phyloP scores from a whole-genome alignment of 2,113 vertebrate species.

The Gallinago jamesoni region DNA sequence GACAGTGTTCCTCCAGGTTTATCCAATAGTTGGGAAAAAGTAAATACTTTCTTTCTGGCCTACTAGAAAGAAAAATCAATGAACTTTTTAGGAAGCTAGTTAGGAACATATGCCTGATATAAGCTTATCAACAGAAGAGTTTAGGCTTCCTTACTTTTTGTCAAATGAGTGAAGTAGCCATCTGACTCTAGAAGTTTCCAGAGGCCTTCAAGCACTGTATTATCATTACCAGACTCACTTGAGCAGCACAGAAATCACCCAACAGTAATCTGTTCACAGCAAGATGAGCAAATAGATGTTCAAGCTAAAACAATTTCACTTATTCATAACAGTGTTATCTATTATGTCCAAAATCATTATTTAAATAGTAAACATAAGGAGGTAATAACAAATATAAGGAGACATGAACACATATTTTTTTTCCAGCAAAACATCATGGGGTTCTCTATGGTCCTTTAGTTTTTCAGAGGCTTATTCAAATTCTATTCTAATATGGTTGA shows the following conservation, averaged over 20 bases:
- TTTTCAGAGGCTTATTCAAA: not conserved
- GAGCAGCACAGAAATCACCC: not conserved
- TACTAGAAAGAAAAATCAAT: not conserved
- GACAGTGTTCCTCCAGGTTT: not conserved
- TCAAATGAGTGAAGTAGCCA: not conserved
- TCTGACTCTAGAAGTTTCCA: not conserved
- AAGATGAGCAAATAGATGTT: not conserved
- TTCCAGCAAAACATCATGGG: not conserved
- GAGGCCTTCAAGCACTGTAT: not conserved
- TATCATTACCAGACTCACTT: not conserved
- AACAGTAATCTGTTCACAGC: not conserved
- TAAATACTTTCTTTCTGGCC: not conserved
- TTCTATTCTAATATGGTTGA: not conserved
- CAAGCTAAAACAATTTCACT: constrained; percentile 24
- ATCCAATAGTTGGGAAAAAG: not conserved
- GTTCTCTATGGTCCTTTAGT: not conserved
- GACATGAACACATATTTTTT: not conserved
- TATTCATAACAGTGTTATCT: not conserved
- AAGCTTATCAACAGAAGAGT: not conserved
- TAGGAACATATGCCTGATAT: not conserved
- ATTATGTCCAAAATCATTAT: not conserved
- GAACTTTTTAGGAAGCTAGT: not conserved
- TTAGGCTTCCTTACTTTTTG: not conserved
- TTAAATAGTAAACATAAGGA: not conserved
- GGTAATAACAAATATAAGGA: not conserved